These are phyloP conservation scores for Morelia viridis DNA, from an alignment of 2,797 vertebrate genomes.

Conservation along the genomic window DNA sequence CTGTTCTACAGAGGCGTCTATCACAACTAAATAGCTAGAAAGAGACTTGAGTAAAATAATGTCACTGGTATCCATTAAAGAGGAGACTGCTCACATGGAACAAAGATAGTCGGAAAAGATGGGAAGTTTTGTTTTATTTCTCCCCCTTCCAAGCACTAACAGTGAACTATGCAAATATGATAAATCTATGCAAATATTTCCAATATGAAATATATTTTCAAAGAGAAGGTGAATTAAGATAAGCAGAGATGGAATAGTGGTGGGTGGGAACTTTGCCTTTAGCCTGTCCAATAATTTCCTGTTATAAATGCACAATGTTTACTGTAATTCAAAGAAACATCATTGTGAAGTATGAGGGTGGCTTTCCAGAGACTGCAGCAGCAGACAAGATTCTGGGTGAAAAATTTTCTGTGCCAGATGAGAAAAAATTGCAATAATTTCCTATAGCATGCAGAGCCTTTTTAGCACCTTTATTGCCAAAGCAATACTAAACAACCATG, in stretches of 20 bases:
- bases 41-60: conserved; percentile 12
- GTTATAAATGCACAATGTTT: conserved; percentile 64
- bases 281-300: conserved; percentile 65
- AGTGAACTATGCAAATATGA: conserved; percentile 22
- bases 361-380: conserved; percentile 65
- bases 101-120: conserved; percentile 20
- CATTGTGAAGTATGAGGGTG: conserved; percentile 59
- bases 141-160: background rate
- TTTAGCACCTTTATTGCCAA: conserved; percentile 78
- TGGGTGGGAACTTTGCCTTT: conserved; percentile 45
- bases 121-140: conserved; percentile 21
- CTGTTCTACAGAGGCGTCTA: background rate
- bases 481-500: conserved; percentile 81
- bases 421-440: conserved; percentile 81
- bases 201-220: conserved; percentile 6
- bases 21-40: background rate
- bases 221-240: conserved; percentile 35
- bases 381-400: conserved; percentile 74
- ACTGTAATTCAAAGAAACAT: conserved; percentile 56
- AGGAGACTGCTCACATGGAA: background rate
- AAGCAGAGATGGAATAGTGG: conserved; percentile 28
- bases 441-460: conserved; percentile 74
- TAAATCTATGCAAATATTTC: conserved; percentile 1
- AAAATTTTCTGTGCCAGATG: conserved; percentile 72
- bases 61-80: conserved; percentile 6